A percentile compares a stretch with the other conserved stretches of the same genome.
Evolutionary conservation across 1,140 invertebrate genomes (phyloP).

Genomic region (Yoshiicerus persimilis): DNA sequence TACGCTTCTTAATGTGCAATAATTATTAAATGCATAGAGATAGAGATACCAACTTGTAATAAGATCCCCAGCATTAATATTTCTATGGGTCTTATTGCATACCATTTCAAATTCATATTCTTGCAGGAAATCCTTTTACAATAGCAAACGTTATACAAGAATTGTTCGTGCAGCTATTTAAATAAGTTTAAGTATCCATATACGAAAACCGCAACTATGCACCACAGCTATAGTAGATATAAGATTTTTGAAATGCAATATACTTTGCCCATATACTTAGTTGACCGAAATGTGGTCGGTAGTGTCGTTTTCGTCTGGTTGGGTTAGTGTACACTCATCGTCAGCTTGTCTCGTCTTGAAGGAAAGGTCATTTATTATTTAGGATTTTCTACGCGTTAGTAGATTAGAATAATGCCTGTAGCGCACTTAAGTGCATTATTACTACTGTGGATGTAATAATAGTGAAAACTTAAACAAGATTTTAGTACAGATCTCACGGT

Average conservation of each 20-base stretch:
- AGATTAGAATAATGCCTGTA: background rate
- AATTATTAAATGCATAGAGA: no score
- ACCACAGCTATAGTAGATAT: background rate
- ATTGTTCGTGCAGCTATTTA: background rate
- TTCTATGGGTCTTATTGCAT: no score
- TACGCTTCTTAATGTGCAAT: no score
- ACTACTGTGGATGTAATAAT: background rate
- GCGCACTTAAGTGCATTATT: background rate
- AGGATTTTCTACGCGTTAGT: background rate
- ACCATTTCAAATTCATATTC: no score
- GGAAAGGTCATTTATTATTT: slow-evolving; percentile 20
- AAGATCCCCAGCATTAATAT: no score
- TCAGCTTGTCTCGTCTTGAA: background rate
- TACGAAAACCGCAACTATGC: background rate
- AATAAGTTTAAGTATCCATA: background rate
- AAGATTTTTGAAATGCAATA: background rate
- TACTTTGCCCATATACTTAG: background rate
- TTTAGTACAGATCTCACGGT: background rate
- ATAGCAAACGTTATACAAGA: background rate
- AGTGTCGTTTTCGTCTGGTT: background rate
- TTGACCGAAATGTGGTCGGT: background rate
- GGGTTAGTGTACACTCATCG: background rate
- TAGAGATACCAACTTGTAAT: background rate
- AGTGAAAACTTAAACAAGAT: background rate
- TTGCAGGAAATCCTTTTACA: background rate